These are phyloP conservation scores for Microtus pennsylvanicus DNA, from an alignment of 2,113 vertebrate genomes.

Conservation along the genomic window DNA sequence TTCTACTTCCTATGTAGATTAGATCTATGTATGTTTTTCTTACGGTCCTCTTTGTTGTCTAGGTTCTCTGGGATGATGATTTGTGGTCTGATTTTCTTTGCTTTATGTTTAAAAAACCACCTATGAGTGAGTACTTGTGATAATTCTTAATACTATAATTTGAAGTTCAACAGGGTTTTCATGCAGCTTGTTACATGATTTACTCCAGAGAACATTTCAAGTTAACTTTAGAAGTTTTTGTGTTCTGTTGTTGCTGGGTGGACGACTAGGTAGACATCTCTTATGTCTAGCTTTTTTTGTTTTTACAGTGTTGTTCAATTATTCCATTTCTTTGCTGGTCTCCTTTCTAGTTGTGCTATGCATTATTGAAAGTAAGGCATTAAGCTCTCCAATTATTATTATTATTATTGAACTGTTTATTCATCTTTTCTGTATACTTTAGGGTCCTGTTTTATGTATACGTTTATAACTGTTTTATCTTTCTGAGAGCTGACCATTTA, in stretches of 20 bases:
- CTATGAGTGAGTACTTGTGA: too few species aligned
- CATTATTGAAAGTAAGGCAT: not conserved
- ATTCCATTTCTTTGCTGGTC: not conserved
- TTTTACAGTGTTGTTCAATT: not conserved
- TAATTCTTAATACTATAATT: not conserved
- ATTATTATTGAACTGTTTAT: not conserved
- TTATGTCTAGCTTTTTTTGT: not conserved
- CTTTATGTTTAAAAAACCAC: too few species aligned
- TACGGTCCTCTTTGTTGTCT: too few species aligned
- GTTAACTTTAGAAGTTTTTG: constrained; percentile 8
- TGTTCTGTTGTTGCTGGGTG: not conserved
- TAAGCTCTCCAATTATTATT: not conserved
- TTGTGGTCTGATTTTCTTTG: too few species aligned
- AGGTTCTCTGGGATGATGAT: too few species aligned
- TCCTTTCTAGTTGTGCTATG: not conserved
- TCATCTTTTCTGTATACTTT: not conserved
- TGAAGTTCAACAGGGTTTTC: not conserved
- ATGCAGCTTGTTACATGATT: not conserved
- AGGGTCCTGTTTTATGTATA: not conserved
- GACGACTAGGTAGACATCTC: not conserved
- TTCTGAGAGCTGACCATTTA: not conserved
- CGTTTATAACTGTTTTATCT: not conserved
- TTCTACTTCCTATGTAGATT: too few species aligned
- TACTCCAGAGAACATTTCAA: not conserved
- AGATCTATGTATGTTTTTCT: too few species aligned